Percentiles rank a stretch among this genome's conserved stretches.
phyloP scores from a whole-genome alignment of 1,140 invertebrate genomes.

The honey bee (Apis mellifera) region DNA sequence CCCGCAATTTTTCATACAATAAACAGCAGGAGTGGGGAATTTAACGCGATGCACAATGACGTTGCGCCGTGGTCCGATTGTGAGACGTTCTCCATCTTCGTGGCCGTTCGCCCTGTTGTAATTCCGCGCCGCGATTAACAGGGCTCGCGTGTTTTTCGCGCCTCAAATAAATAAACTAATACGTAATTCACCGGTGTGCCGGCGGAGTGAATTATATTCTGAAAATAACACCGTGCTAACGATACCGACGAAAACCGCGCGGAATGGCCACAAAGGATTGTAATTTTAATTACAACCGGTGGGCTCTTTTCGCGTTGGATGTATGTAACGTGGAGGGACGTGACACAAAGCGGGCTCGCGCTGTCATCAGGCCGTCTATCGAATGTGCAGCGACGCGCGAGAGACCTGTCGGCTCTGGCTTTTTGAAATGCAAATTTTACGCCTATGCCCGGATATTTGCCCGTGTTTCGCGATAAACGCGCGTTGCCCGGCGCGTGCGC shows the following conservation, averaged over 20 bases:
- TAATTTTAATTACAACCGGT: conserved; percentile 48
- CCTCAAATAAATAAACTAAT: conserved; percentile 19
- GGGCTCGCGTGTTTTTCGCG: background rate
- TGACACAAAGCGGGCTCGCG: conserved; percentile 37
- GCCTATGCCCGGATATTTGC: conserved; percentile 53
- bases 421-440: conserved; percentile 68
- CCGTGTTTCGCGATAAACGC: conserved; percentile 57
- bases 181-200: conserved; percentile 24
- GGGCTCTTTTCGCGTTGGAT: conserved; percentile 6
- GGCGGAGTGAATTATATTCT: conserved; percentile 32
- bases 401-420: conserved; percentile 13
- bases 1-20: background rate
- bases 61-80: background rate
- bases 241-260: conserved; percentile 30
- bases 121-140: conserved; percentile 10
- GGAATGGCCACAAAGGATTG: conserved; percentile 28
- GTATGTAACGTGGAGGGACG: conserved; percentile 4
- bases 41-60: background rate
- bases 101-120: conserved; percentile 18
- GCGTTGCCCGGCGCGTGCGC: background rate
- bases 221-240: conserved; percentile 41
- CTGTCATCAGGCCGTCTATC: conserved; percentile 60
- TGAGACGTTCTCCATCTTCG: background rate
- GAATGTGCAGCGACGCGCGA: conserved; percentile 59
- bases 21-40: background rate